Evolutionary conservation across 2,113 vertebrate genomes (phyloP).

Genomic region (Rhadina sibilatrix): DNA sequence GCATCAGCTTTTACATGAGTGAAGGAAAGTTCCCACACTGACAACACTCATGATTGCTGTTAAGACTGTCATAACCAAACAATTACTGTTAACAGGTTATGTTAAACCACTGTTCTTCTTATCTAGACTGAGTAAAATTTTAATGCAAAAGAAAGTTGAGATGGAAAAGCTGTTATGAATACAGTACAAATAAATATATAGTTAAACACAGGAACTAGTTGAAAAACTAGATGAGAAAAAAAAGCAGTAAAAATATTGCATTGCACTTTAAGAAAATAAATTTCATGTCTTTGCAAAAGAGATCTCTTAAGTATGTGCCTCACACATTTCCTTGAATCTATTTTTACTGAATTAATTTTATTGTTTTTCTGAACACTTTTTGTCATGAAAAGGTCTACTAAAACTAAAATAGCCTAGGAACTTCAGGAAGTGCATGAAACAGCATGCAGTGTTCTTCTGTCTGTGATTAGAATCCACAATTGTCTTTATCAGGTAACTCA

Average conservation of each 20-base stretch:
- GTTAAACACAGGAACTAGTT: neutral
- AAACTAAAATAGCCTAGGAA: neutral
- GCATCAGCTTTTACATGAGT: neutral
- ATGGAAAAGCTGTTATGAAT: neutral
- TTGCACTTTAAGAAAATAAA: neutral
- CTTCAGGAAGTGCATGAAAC: neutral
- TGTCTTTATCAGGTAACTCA: neutral
- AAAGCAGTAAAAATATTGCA: neutral
- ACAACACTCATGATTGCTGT: neutral
- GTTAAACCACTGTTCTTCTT: neutral
- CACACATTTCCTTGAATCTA: neutral
- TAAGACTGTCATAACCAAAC: neutral
- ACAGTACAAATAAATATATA: neutral
- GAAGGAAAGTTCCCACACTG: neutral
- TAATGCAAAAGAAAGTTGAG: neutral
- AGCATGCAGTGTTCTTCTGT: neutral
- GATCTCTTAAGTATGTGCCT: neutral
- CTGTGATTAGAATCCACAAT: neutral
- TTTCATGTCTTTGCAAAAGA: neutral
- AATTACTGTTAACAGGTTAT: neutral
- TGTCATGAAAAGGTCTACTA: neutral
- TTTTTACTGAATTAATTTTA: neutral
- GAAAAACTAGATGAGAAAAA: neutral
- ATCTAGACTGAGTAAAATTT: neutral
- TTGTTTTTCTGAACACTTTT: neutral